A percentile compares a stretch with the other conserved stretches of the same genome.
These are phyloP conservation scores for Graphium colonna DNA, from an alignment of 2,888 invertebrate species.

Conservation along the genomic window DNA sequence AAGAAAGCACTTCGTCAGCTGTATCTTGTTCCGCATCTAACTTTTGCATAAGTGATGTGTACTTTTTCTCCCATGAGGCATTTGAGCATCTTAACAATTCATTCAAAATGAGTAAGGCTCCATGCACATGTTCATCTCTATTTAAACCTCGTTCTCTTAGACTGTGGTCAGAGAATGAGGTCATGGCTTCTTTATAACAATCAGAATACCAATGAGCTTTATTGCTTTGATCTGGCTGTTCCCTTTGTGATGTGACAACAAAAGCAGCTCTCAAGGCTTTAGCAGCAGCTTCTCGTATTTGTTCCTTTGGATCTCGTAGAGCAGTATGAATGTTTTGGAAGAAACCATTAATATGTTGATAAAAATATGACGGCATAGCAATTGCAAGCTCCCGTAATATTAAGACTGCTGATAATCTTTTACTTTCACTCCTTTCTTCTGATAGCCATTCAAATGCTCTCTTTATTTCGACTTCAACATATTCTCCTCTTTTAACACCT, in stretches of 20 bases:
- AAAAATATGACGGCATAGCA: conserved; percentile 98
- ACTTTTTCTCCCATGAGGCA: conserved; percentile 90
- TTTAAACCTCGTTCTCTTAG: conserved; percentile 83
- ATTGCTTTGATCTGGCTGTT: conserved; percentile 92
- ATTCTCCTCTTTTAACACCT: conserved; percentile 95
- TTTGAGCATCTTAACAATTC: conserved; percentile 95
- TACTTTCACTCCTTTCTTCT: conserved; percentile 93
- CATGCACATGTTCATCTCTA: conserved; percentile 95
- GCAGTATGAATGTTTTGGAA: conserved; percentile 96
- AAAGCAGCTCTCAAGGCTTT: conserved; percentile 96
- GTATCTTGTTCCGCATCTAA: conserved; percentile 68
- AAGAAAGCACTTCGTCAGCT: conserved; percentile 72
- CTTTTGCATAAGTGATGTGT: conserved; percentile 85
- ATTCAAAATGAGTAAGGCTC: conserved; percentile 94
- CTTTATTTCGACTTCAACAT: conserved; percentile 97
- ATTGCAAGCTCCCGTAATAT: conserved; percentile 95
- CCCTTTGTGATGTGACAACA: conserved; percentile 95
- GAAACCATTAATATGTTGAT: conserved; percentile 93
- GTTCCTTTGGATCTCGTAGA: conserved; percentile 93
- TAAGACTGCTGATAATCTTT: conserved; percentile 94
- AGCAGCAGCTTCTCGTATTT: conserved; percentile 94
- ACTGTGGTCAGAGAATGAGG: conserved; percentile 84
- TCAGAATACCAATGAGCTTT: conserved; percentile 95
- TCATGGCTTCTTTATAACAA: conserved; percentile 93
- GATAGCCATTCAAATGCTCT: conserved; percentile 96